Evolutionary conservation across 92 coral and sea anemone genomes (phyloP), one percentile per base, ranked within the genome.

Genomic region (Plumapathes pennacea): DNA sequence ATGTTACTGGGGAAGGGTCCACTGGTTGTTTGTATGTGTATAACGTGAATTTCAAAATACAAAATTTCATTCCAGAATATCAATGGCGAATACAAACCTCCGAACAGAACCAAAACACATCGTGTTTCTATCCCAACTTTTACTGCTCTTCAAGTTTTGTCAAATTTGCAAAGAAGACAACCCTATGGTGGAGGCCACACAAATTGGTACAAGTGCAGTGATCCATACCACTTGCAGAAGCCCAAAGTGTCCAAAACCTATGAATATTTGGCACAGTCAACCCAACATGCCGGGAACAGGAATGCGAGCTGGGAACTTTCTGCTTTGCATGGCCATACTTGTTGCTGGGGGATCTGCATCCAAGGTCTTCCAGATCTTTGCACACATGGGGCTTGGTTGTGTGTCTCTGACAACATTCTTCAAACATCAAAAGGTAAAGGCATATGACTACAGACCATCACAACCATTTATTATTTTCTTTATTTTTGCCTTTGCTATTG

Each of bases 371-470:
- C 68, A 55, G 33, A 54, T 81, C 10, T 81, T 81, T 38, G 4
- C 60, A 2, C 88, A 81, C 53, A 81, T 81, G 88, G 82, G 88
- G 1, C 65, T 81, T 46, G 22, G 77, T 5, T 81, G 88, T 41
- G 4, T 64, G 23, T 59, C 82, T 0, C 60, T 82, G 50, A 66
- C 54, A 9, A 67, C 68, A 39, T 81, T 57, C 56, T 73, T 64
- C 38, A 57, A 68, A 24, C 55, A 68, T 57, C 82, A 81, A 64
- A 65, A 68, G 30, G 88, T 73, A 26, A 73, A n/a, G n/a, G n/a
- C n/a, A n/a, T n/a, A n/a, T n/a, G n/a, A n/a, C n/a, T n/a, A n/a
- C n/a, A n/a, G n/a, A n/a, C n/a, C n/a, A n/a, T n/a, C n/a, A n/a
- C n/a, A n/a, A n/a, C n/a, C n/a, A n/a, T n/a, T n/a, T n/a, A n/a